Base-by-base conservation (phyloP, 2,888 invertebrate species). In the Embidobia sp. region DNA sequence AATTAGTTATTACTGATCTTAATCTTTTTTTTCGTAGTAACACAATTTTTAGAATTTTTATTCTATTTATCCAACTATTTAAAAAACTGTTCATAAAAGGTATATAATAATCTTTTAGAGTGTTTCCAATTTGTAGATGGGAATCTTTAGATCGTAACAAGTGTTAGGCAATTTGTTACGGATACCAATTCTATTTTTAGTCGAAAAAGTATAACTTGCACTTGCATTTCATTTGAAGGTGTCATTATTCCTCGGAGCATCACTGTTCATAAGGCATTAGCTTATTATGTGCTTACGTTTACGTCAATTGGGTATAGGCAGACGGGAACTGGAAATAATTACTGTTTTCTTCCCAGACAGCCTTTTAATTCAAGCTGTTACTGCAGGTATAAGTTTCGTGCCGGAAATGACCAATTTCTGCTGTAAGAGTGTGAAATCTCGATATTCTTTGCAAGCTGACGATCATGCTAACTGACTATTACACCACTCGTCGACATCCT, bases 271-370 rank as follows among this genome's bases (percentile, higher is more conserved):
- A 53, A 64, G 44, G 11, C 31, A 51, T 44, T 42, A 44, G 26
- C 46, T 67, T 18, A 33, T 55, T 55, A 42, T 22, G 16, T 35
- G 55, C 37, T 49, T 67, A 19, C 40, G 31, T 57, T 67, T 15
- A 37, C 46, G 27, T 37, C 59, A 22, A 19, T 37, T 49, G 49
- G 51, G 19, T 35, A 18, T 10, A 22, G 29, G 22, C 19, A 46
- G 48, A 55, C 40, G 40, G 35, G 59, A 59, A 49, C 26, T 49
- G 49, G 22, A 61, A 59, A 51, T 61, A 70, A 70, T 70, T 70
- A 51, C 33, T 22, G 51, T 29, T 59, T 33, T 57, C 49, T 49
- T 40, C 40, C 11, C 15, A 59, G 49, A 59, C 40, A 31, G 18
- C 31, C 37, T 53, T 63, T 61, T 61, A 61, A 51, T 61, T 35